Percentiles rank a stretch among this genome's conserved stretches.
Conservation (phyloP, 2,888 invertebrate species). For the Euproctis similis region DNA sequence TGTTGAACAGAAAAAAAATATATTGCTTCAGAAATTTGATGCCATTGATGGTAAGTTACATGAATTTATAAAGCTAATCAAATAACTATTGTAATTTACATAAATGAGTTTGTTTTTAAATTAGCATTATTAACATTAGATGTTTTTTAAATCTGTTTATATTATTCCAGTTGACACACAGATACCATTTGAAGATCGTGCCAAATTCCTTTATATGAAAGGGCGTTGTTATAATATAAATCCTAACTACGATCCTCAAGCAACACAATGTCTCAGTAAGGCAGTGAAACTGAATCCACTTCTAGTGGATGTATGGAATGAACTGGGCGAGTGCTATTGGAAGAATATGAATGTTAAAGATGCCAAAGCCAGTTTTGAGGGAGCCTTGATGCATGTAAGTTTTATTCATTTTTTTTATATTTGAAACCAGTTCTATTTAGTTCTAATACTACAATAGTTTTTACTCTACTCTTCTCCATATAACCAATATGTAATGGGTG, state of each 20-base stretch:
- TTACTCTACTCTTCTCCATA: too few species aligned
- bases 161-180: constrained; percentile 35
- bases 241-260: constrained; percentile 79
- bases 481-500: too few species aligned
- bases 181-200: constrained; percentile 51
- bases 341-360: constrained; percentile 87
- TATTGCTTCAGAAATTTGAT: constrained; percentile 78
- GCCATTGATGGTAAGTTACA: constrained; percentile 80
- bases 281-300: constrained; percentile 90
- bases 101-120: too few species aligned
- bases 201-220: constrained; percentile 81
- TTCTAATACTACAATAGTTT: too few species aligned
- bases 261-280: constrained; percentile 85
- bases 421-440: too few species aligned
- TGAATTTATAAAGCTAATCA: too few species aligned
- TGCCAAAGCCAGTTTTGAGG: constrained; percentile 88
- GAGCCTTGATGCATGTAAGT: constrained; percentile 82
- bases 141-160: too few species aligned
- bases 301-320: constrained; percentile 89
- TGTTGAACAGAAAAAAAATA: constrained; percentile 78
- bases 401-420: too few species aligned
- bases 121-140: too few species aligned
- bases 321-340: constrained; percentile 92
- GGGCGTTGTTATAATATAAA: constrained; percentile 85
- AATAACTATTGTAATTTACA: too few species aligned